A percentile compares a stretch with the other conserved stretches of the same genome.
phyloP scores from a whole-genome alignment of 2,113 vertebrate genomes.

The Corvus hawaiiensis region DNA sequence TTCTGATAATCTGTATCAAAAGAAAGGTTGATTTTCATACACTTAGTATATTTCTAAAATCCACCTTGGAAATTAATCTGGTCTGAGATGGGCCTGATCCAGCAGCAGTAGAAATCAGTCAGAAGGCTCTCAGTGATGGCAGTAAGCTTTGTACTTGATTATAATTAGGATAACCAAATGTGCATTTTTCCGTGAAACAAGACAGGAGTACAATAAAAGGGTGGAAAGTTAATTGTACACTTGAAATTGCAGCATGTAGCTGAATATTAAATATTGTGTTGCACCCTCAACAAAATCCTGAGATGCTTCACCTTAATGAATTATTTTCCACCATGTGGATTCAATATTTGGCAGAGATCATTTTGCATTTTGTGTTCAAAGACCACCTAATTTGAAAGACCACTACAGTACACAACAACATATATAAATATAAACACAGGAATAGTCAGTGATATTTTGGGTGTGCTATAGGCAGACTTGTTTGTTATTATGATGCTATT shows the following conservation, averaged over 20 bases:
- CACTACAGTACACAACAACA: background rate
- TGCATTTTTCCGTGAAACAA: background rate
- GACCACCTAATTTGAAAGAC: background rate
- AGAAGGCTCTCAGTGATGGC: background rate
- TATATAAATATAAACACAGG: background rate
- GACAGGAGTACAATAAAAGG: background rate
- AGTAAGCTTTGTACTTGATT: background rate
- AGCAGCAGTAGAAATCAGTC: background rate
- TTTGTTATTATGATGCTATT: background rate
- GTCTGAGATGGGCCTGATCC: background rate
- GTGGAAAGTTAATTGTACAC: background rate
- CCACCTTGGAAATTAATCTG: background rate
- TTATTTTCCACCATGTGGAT: background rate
- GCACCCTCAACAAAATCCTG: background rate
- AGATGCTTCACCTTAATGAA: background rate
- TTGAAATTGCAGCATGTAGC: background rate
- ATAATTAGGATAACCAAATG: background rate
- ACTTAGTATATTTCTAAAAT: background rate
- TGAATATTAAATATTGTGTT: background rate
- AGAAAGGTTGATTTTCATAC: background rate
- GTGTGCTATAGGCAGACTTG: background rate
- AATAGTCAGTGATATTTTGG: background rate
- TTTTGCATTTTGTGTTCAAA: background rate
- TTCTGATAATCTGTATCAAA: background rate
- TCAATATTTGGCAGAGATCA: background rate